Conservation (phyloP, 2,888 invertebrate genomes). For the Trichogramma evanescens region DNA sequence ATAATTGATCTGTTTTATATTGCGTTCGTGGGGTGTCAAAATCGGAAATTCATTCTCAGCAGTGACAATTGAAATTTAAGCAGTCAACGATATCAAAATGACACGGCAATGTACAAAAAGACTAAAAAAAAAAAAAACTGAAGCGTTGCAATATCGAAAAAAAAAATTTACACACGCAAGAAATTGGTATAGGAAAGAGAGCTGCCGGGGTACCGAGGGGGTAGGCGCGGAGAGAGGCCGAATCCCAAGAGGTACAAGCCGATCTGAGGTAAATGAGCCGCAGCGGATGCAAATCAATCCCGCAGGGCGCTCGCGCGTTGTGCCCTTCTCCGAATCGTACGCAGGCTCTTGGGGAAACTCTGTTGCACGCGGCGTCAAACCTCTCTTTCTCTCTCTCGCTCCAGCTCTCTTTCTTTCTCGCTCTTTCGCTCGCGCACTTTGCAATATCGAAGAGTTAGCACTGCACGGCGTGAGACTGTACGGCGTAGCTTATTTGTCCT, state of each 20-base stretch:
- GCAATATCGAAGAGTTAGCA: neutral
- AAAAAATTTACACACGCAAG: too few relatives aligned
- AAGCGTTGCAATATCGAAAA: too few relatives aligned
- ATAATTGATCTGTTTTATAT: too few relatives aligned
- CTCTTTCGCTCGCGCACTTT: neutral
- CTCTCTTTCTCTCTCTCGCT: constrained; percentile 1
- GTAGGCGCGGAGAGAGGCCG: neutral
- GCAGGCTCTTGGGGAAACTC: neutral
- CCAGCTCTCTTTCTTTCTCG: neutral
- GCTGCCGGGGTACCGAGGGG: neutral
- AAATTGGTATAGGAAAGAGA: too few relatives aligned
- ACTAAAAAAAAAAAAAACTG: neutral
- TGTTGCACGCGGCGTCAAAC: constrained; percentile 11
- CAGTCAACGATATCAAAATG: too few relatives aligned
- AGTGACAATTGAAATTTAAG: too few relatives aligned
- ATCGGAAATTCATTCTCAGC: too few relatives aligned
- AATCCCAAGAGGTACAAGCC: constrained; percentile 37
- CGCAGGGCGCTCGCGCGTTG: constrained; percentile 19
- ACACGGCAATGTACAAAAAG: too few relatives aligned
- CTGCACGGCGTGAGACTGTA: too few relatives aligned
- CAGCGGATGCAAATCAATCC: constrained; percentile 45
- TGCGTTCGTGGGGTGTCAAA: too few relatives aligned
- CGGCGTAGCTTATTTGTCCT: too few relatives aligned
- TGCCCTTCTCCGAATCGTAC: constrained; percentile 8
- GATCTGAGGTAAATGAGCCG: constrained; percentile 37